Base-by-base conservation (phyloP, 2,888 invertebrate genomes). In the Nomada fucata region DNA sequence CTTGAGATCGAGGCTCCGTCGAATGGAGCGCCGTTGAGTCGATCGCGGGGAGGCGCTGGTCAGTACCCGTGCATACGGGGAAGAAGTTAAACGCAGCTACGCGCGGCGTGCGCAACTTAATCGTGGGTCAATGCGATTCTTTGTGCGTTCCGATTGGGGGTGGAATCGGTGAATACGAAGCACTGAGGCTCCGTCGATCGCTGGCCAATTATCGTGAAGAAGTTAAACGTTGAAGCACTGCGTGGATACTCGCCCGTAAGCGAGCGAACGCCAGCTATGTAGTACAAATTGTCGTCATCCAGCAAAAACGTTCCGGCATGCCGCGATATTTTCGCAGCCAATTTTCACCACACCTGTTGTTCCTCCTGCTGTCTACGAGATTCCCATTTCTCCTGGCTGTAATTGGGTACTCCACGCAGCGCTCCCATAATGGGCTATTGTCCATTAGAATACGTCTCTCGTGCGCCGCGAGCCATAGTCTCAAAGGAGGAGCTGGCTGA, bases 311-410 rank as follows among this genome's bases (percentile, higher is more conserved):
- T 68, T 57, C 23, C 65, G 18, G 47, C 23, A 69, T 64, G 61
- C 29, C 61, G 71, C 53, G 64, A 75, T 82, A 86, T 87, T 89
- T 87, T 77, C 77, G 85, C 80, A 85, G 77, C 86, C 88, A 90
- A 90, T 91, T 91, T 90, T 89, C 88, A 81, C 84, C 78, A 87
- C 89, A 88, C 87, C 90, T 89, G 90, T 89, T 89, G 88, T 88
- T 86, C 85, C 80, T 77, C 78, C 84, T 75, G 61, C 85, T 87
- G 86, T 87, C 89, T 79, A 75, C 59, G 67, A 81, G 86, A 80
- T 81, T 89, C 85, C 89, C 87, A 89, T 89, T 89, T 88, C 88
- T 81, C 85, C 76, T 3, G 4, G 71, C 78, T 85, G 86, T 91
- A 90, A 91, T 90, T 90, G 89, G 89, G 82, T 87, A 86, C 87